phyloP scores from a whole-genome alignment of 2,113 vertebrate genomes.

The Furnarius figulus region DNA sequence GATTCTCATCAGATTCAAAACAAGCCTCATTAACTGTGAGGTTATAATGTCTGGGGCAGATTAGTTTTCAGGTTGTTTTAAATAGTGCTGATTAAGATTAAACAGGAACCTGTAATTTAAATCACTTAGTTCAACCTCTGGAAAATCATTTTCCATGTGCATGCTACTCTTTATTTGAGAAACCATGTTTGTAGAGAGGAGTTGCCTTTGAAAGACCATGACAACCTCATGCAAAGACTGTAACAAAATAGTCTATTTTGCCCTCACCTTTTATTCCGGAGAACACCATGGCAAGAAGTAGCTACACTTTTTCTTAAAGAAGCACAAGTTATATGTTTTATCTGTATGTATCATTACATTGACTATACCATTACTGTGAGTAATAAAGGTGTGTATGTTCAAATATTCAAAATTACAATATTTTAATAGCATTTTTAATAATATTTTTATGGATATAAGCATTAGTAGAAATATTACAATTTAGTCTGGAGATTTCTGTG shows the following conservation, averaged over 20 bases:
- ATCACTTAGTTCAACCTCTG: not conserved
- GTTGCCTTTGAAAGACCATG: not conserved
- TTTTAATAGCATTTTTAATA: not conserved
- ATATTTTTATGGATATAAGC: not conserved
- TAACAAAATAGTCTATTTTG: not conserved
- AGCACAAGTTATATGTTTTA: not conserved
- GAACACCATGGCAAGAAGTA: not conserved
- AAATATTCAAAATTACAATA: not conserved
- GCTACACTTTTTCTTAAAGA: not conserved
- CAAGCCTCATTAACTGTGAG: conserved; percentile 3
- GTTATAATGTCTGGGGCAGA: not conserved
- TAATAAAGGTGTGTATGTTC: not conserved
- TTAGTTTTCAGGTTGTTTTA: conserved; percentile 15
- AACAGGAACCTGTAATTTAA: conserved; percentile 19
- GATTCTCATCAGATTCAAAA: conserved; percentile 38
- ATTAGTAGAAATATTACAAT: not conserved
- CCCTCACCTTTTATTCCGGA: not conserved
- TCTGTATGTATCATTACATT: not conserved
- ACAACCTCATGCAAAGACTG: not conserved
- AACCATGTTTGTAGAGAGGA: not conserved
- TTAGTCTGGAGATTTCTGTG: not conserved
- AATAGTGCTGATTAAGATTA: conserved; percentile 27
- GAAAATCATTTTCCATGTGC: not conserved
- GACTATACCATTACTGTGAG: not conserved
- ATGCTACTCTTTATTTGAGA: not conserved